Conservation (phyloP, 2,797 vertebrate genomes). For the Syngnathus acus region DNA sequence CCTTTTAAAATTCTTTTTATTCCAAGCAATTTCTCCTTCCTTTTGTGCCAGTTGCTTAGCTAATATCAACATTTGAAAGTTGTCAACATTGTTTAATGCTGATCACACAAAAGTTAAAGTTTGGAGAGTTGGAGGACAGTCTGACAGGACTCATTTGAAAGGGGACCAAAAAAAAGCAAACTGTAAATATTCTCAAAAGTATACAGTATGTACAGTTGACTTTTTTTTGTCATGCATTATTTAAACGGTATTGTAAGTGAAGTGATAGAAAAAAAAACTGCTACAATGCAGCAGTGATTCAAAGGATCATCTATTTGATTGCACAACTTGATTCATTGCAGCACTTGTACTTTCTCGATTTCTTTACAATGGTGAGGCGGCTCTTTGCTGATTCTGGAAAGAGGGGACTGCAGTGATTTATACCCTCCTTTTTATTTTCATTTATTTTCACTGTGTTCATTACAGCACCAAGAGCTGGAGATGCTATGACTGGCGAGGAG, state of each 20-base stretch:
- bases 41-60: conserved; percentile 33
- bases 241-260: background rate
- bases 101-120: background rate
- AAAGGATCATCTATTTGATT: background rate
- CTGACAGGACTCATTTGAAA: background rate
- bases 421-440: background rate
- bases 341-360: background rate
- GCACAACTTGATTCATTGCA: background rate
- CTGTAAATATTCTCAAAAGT: background rate
- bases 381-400: background rate
- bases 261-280: background rate
- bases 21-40: conserved; percentile 44
- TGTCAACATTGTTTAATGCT: background rate
- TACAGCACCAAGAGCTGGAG: conserved; percentile 57
- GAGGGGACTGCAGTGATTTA: background rate
- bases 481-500: conserved; percentile 61
- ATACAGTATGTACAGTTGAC: background rate
- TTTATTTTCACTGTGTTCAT: conserved; percentile 21
- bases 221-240: background rate
- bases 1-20: conserved; percentile 67
- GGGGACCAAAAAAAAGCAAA: conserved; percentile 13
- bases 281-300: background rate
- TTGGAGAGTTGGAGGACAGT: background rate
- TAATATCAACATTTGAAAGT: conserved; percentile 52
- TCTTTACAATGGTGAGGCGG: background rate